Percentiles rank a stretch among this genome's conserved stretches.
These are phyloP conservation scores for Nymphalis urticae DNA, from an alignment of 2,888 invertebrate species.

Conservation along the genomic window DNA sequence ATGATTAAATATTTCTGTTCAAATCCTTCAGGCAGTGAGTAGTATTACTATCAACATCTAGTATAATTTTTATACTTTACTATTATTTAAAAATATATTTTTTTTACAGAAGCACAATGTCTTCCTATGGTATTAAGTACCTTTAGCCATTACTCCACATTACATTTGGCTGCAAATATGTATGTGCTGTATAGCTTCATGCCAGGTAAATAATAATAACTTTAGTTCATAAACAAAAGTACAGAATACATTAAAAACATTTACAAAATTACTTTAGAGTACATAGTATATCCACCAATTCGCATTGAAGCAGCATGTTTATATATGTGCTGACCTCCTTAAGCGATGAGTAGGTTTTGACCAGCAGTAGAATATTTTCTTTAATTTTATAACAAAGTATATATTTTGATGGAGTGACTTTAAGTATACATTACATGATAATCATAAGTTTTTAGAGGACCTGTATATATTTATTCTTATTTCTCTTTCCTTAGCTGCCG, in stretches of 20 bases:
- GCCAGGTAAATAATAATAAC: slow-evolving; percentile 60
- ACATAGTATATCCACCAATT: not conserved
- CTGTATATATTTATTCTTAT: not conserved
- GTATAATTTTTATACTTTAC: not conserved
- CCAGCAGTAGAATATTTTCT: too few species aligned
- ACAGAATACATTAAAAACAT: not conserved
- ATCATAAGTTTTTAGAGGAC: too few species aligned
- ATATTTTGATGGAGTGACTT: too few species aligned
- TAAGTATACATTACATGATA: too few species aligned
- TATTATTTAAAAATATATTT: slow-evolving; percentile 3
- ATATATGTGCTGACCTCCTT: too few species aligned
- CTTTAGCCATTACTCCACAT: slow-evolving; percentile 94
- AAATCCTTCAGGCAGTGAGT: slow-evolving; percentile 89
- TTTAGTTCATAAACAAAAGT: too few species aligned
- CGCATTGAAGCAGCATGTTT: too few species aligned
- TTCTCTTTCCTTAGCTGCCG: slow-evolving; percentile 76
- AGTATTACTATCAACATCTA: not conserved
- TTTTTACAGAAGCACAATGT: slow-evolving; percentile 85
- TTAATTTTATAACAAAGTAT: too few species aligned
- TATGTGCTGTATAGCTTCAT: slow-evolving; percentile 95
- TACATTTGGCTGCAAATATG: slow-evolving; percentile 97
- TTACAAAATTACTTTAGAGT: not conserved
- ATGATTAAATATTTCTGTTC: slow-evolving; percentile 94
- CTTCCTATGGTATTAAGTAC: slow-evolving; percentile 96
- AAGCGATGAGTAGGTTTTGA: too few species aligned